These are phyloP conservation scores for Erebia aethiops DNA, from an alignment of 2,888 invertebrate genomes.

Conservation along the genomic window DNA sequence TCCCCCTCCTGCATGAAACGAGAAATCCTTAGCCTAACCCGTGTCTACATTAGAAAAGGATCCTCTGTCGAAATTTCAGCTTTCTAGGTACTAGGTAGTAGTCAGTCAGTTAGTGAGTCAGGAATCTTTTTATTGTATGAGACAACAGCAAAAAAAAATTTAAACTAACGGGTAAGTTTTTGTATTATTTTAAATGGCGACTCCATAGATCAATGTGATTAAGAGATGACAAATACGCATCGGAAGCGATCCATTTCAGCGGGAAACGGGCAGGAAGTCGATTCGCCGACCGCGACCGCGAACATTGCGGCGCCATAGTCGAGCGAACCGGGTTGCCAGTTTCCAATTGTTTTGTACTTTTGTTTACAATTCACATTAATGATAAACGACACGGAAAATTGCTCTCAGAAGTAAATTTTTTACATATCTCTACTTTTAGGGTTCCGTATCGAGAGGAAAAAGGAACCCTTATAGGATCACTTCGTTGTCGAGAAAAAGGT, in stretches of 20 bases:
- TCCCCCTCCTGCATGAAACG: too few relatives aligned
- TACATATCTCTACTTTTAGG: background rate
- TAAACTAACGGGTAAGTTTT: background rate
- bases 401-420: slow-evolving; percentile 33
- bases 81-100: too few relatives aligned
- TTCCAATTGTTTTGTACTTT: slow-evolving; percentile 38
- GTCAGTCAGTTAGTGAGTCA: too few relatives aligned
- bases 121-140: too few relatives aligned
- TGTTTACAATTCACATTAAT: slow-evolving; percentile 28
- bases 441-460: too few relatives aligned
- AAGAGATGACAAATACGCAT: slow-evolving; percentile 78
- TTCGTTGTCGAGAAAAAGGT: too few relatives aligned
- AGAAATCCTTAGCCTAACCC: too few relatives aligned
- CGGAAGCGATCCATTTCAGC: slow-evolving; percentile 82
- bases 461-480: too few relatives aligned
- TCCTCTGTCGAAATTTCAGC: too few relatives aligned
- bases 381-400: slow-evolving; percentile 37
- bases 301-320: slow-evolving; percentile 75
- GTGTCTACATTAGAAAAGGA: too few relatives aligned
- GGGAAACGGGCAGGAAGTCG: slow-evolving; percentile 81
- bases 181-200: slow-evolving; percentile 31
- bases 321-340: slow-evolving; percentile 48
- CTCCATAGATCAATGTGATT: slow-evolving; percentile 56
- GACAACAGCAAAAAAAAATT: background rate
- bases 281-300: slow-evolving; percentile 80